Base-by-base conservation (phyloP, 2,113 vertebrate genomes). In the Cettia cetti region DNA sequence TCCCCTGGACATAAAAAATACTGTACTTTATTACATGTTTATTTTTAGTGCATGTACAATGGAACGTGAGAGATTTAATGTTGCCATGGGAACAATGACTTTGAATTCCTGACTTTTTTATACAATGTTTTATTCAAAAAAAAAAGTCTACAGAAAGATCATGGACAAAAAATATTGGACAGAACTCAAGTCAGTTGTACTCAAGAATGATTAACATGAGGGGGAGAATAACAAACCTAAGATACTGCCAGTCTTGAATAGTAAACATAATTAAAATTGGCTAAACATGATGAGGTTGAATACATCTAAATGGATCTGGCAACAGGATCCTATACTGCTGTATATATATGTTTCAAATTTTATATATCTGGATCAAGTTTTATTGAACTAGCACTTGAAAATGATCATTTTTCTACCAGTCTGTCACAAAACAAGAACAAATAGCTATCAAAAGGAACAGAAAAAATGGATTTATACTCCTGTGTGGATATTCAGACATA, bases 31-130 rank as follows among this genome's bases (percentile, higher is more conserved):
- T 94, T 95, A 26, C n/a, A 40, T 94, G 83, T 91, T 96, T 97
- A 97, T 96, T 94, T 96, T 96, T 97, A 95, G 94, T 91, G 53
- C 89, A 39, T 61, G 74, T 86, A 89, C 86, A 94, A 91, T 76
- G 65, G 77, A 96, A 95, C 5, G 53, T 53, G 80, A 95, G 86
- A 75, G 86, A 94, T 60, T 92, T 89, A 91, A 89, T 68, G 94
- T 97, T 97, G 69, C 92, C 81, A 96, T 95, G 94, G 96, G 61
- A 96, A 97, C 95, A 23, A 39, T 82, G 91, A 89, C 91, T 97
- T 94, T 92, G 91, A 92, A 91, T 81, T 89, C 35, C 35, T 86
- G 77, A 92, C 53, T 91, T 95, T 92, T 91, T 92, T 14, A 40
- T 31, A 53, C 1, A 0, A 45, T 53, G 21, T 68, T 94, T 94